Evolutionary conservation across 1,140 invertebrate species (phyloP).

Genomic region (Papilio xuthus): DNA sequence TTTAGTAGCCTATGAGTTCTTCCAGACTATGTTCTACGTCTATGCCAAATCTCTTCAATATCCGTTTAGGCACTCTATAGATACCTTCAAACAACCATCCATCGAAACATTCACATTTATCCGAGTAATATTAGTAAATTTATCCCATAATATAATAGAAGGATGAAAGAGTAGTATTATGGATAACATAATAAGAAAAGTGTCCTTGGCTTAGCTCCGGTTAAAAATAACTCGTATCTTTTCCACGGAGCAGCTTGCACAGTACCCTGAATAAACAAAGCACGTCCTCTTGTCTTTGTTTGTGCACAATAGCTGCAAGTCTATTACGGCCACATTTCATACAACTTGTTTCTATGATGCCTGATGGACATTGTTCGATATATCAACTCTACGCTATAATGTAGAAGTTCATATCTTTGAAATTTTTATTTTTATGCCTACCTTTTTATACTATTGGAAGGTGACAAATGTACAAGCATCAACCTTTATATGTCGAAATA

Average conservation of each 20-base stretch:
- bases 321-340: slow-evolving; percentile 28
- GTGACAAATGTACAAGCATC: no score
- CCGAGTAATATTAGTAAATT: no score
- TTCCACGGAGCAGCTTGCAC: not conserved
- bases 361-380: slow-evolving; percentile 22
- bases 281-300: slow-evolving; percentile 22
- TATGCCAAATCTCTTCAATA: no score
- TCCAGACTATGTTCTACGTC: no score
- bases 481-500: no score
- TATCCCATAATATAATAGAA: not conserved
- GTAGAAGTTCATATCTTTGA: not conserved
- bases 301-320: slow-evolving; percentile 27
- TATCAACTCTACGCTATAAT: not conserved
- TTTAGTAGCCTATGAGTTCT: no score
- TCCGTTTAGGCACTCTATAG: no score
- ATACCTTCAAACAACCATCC: no score
- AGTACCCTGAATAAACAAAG: slow-evolving; percentile 27
- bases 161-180: not conserved
- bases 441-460: no score
- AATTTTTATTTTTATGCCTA: no score
- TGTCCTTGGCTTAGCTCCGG: slow-evolving; percentile 4
- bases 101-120: no score
- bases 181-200: not conserved
- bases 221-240: slow-evolving; percentile 27
- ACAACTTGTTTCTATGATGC: slow-evolving; percentile 7